Evolutionary conservation across 2,113 vertebrate species (phyloP).

Genomic region (Siniperca chuatsi): DNA sequence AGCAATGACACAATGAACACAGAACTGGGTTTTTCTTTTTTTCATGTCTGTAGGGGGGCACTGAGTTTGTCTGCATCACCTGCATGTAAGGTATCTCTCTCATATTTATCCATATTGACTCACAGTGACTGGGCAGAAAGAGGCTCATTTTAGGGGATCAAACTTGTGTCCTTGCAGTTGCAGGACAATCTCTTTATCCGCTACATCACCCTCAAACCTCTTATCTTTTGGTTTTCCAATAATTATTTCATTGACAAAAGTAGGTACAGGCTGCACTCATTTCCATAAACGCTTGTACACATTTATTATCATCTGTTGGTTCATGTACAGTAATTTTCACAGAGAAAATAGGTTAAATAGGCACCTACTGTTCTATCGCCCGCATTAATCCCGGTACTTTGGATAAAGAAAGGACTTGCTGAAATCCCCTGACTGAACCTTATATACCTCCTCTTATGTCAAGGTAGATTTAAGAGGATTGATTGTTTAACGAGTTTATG

Average conservation of each 20-base stretch:
- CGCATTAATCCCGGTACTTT: constrained; percentile 68
- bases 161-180: constrained; percentile 9
- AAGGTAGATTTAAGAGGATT: constrained; percentile 56
- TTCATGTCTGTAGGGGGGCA: constrained; percentile 22
- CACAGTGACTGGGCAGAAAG: constrained; percentile 47
- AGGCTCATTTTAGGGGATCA: constrained; percentile 20
- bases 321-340: not conserved
- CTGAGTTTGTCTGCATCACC: constrained; percentile 59
- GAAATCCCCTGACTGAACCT: constrained; percentile 64
- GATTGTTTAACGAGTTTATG: constrained; percentile 59
- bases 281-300: not conserved
- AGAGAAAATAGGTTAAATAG: constrained; percentile 33
- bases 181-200: constrained; percentile 11
- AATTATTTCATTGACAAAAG: not conserved
- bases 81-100: constrained; percentile 18
- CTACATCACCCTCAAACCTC: constrained; percentile 2
- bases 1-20: constrained; percentile 35
- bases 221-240: not conserved
- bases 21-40: not conserved
- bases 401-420: constrained; percentile 55
- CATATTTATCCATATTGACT: not conserved
- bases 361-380: constrained; percentile 26
- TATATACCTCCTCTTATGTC: constrained; percentile 55
- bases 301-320: not conserved
- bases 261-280: not conserved